Evolutionary conservation across 2,797 vertebrate genomes (phyloP), one percentile per base, ranked within the genome.

Genomic region (Atherinosoma microstoma): DNA sequence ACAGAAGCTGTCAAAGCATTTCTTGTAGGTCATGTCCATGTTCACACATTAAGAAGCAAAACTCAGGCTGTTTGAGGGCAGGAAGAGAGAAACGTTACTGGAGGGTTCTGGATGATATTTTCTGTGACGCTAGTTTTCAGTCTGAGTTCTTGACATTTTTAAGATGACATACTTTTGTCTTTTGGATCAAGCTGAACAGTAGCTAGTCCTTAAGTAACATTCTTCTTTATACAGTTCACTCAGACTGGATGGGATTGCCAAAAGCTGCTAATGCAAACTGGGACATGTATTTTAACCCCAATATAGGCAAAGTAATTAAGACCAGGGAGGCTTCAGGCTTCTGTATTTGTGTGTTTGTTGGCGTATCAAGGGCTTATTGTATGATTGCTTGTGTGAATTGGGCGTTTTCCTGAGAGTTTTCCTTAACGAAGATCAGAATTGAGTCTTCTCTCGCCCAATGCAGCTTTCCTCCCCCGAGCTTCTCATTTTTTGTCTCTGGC

Each of bases 1-100:
- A 79, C 66, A 78, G 45, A 59, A 64, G 73, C 68, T 85, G 83
- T 87, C 87, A 84, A 83, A 81, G 70, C 81, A 15, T 75, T 64
- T 75, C 58, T 36, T 80, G 78, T 68, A 78, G 83, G 87, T 87
- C 88, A 74, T 61, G 68, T 76, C 77, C 83, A 76, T 71, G 76
- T 88, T 92, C 83, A 70, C 88, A 90, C 89, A 86, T 91, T 87
- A 67, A 81, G 63, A 74, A 67, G 79, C 63, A 63, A 57, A 74
- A 59, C 76, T 70, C 70, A 73, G 71, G 64, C 76, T 82, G 83
- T 89, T 87, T 69, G 78, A 78, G 80, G 70, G 79, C 75, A 73
- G 45, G 8, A 22, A 4, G 63, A 84, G n/a, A 65, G 16, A 30
- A 67, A 49, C 56, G 69, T 47, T 51, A 64, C 76, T 56, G 0